Base-by-base conservation (phyloP, 2,888 invertebrate genomes). In the Erannis defoliaria region DNA sequence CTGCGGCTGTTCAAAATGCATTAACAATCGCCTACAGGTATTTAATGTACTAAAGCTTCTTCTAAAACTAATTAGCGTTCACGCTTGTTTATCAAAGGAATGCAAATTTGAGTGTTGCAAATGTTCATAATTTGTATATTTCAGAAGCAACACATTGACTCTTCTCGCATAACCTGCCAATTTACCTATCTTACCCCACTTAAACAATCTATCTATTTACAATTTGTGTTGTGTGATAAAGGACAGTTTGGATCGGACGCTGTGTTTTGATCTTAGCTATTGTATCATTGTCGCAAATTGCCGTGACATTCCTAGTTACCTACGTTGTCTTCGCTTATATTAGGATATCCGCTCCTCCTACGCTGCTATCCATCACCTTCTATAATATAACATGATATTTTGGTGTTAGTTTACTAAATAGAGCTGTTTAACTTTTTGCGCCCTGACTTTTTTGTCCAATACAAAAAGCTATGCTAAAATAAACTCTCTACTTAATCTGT, bases 331-430 rank as follows among this genome's bases (percentile, higher is more conserved):
- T 85, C 86, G 81, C 81, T 77, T 84, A 81, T 88, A 91, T 90
- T 68, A 91, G 91, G 91, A 92, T 86, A 78, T 92, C 92, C 91
- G 84, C 73, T 77, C 78, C 74, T 70, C 88, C 90, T 81, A 90
- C 90, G 75, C 75, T 45, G 50, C 67, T 65, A 79, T 82, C 74
- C 76, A 82, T 84, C 81, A 82, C 76, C 70, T 45, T 40, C 45
- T 16, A 29, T 51, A 66, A 51, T 61, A 45, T 45, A 60, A 61
- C 55, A 51, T 10, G 31, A 45, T 65, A 71, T 72, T 71, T 67
- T 67, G 66, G 55, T 65, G 61, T 71, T 68, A 58, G 46, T 55
- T 68, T 62, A 60, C 62, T 26, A 62, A 56, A 62, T 66, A 33
- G 59, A 62, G 37, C 26, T 54, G 42, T 56, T 54, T 50, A 18